phyloP scores from a whole-genome alignment of 2,797 vertebrate genomes.

The Labroides dimidiatus region DNA sequence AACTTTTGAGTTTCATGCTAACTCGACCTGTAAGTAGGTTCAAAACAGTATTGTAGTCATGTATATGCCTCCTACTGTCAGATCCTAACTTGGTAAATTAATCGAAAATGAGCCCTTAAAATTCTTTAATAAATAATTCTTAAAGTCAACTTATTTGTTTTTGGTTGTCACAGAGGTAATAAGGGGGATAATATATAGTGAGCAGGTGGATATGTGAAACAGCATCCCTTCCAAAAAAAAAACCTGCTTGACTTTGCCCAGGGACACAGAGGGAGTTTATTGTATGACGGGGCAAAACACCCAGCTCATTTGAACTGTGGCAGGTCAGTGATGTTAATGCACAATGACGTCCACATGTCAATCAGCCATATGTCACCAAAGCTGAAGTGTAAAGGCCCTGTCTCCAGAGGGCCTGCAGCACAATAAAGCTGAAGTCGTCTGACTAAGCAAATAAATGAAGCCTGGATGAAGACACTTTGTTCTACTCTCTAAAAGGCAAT shows the following conservation, averaged over 20 bases:
- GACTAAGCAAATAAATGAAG: conserved; percentile 7
- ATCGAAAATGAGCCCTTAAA: no score
- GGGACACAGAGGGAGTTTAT: conserved; percentile 27
- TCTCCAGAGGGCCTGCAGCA: conserved; percentile 49
- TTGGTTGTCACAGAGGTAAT: no score
- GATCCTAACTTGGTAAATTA: no score
- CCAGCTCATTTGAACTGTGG: conserved; percentile 24
- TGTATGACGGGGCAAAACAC: conserved; percentile 41
- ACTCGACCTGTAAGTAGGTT: no score
- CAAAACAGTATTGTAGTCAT: no score
- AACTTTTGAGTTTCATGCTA: no score
- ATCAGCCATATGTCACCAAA: conserved; percentile 54
- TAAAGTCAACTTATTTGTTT: no score
- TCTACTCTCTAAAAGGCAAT: not conserved
- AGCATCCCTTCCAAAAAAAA: no score
- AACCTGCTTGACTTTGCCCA: conserved; percentile 35
- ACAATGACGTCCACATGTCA: conserved; percentile 72
- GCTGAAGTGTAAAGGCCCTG: conserved; percentile 65
- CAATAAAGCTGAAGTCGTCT: conserved; percentile 19
- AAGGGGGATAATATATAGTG: no score
- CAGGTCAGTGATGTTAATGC: conserved; percentile 68
- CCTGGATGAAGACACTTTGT: conserved; percentile 6
- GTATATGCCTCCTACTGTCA: no score
- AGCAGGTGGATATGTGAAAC: no score
- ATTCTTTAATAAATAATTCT: no score